Evolutionary conservation across 2,888 invertebrate species (phyloP).

Genomic region (Dryadula phaetusa): DNA sequence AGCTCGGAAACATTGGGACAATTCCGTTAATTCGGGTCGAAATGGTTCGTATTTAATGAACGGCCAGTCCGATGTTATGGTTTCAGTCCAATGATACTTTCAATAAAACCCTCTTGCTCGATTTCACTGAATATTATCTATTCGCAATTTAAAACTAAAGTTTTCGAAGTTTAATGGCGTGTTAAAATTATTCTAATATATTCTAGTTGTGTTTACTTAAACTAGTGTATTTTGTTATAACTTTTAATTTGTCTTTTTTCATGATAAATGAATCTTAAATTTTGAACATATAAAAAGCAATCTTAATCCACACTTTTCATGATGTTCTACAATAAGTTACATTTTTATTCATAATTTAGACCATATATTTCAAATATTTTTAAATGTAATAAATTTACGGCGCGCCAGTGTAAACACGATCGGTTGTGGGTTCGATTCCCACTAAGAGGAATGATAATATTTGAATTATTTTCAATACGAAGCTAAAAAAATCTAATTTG

Average conservation of each 20-base stretch:
- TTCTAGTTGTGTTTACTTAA: neutral
- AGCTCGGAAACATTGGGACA: slow-evolving; percentile 2
- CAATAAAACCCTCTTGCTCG: slow-evolving; percentile 13
- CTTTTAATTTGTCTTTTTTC: neutral
- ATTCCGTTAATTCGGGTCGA: slow-evolving; percentile 22
- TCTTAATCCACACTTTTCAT: no score
- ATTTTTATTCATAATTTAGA: no score
- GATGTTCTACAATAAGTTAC: no score
- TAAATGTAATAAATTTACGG: no score
- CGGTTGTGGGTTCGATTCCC: no score
- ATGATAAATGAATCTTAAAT: no score
- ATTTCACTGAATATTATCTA: slow-evolving; percentile 12
- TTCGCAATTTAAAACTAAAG: neutral
- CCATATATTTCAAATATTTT: no score
- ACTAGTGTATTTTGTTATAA: neutral
- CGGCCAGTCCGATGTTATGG: slow-evolving; percentile 22
- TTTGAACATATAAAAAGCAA: no score
- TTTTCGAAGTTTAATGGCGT: slow-evolving; percentile 1
- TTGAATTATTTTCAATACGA: no score
- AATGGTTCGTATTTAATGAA: slow-evolving; percentile 25
- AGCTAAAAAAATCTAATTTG: no score
- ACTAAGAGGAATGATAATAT: no score
- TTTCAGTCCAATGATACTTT: slow-evolving; percentile 13
- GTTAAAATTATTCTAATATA: neutral
- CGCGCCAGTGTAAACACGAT: no score